Percentiles rank a stretch among this genome's conserved stretches.
These are phyloP conservation scores for Melospiza melodia DNA, from an alignment of 2,113 vertebrate genomes.

Conservation along the genomic window DNA sequence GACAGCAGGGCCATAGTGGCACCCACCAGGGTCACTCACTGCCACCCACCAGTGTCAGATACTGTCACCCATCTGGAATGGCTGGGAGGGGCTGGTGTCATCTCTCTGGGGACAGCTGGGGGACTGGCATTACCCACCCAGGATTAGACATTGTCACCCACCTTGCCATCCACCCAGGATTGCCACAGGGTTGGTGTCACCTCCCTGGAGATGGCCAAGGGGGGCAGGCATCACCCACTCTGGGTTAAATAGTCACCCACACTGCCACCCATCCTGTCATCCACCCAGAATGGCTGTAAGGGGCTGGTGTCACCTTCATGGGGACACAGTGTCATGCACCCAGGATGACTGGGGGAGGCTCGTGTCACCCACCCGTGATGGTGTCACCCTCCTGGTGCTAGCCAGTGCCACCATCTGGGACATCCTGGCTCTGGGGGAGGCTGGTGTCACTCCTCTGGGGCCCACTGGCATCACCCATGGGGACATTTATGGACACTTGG, in stretches of 20 bases:
- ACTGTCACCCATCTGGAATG: background rate
- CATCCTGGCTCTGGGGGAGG: background rate
- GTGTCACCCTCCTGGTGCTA: background rate
- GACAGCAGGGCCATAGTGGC: background rate
- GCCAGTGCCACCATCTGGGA: background rate
- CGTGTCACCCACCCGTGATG: background rate
- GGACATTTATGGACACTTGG: background rate
- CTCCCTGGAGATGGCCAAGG: background rate
- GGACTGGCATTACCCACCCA: background rate
- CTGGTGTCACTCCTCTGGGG: background rate
- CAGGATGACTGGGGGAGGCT: background rate
- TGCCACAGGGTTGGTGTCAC: background rate
- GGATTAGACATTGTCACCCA: background rate
- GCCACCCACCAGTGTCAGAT: background rate
- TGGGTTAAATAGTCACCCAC: background rate
- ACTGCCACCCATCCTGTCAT: background rate
- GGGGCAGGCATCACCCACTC: background rate
- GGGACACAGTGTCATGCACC: background rate
- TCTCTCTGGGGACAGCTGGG: background rate
- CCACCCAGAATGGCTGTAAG: background rate
- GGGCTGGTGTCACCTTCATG: background rate
- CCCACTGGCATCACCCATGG: conserved; percentile 53
- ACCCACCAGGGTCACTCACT: background rate
- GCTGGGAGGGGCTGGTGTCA: background rate
- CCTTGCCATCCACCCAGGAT: background rate